Evolutionary conservation across 2,113 vertebrate genomes (phyloP).

Genomic region (Cisticola juncidis): DNA sequence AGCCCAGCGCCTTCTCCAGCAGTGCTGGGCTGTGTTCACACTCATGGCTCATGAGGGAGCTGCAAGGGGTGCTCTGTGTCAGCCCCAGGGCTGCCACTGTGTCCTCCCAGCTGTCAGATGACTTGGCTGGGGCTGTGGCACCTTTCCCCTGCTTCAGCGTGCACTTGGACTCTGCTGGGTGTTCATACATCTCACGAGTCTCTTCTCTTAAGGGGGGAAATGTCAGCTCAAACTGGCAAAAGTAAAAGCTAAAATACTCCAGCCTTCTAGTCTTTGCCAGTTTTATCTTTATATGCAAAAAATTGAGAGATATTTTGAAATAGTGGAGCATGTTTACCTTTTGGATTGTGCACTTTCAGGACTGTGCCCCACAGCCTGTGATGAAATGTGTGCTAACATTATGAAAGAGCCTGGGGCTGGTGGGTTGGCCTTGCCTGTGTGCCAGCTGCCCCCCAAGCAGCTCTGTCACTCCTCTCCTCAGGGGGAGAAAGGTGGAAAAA

Average conservation of each 20-base stretch:
- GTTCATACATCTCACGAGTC: background rate
- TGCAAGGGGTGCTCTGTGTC: background rate
- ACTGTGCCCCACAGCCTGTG: background rate
- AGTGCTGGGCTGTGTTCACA: background rate
- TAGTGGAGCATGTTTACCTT: background rate
- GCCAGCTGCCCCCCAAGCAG: background rate
- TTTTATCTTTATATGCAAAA: background rate
- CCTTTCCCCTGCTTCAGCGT: background rate
- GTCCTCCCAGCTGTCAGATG: background rate
- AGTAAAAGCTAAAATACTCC: background rate
- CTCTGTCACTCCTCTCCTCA: background rate
- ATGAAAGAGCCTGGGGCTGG: background rate
- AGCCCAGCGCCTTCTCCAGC: background rate
- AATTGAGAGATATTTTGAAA: background rate
- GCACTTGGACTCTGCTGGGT: background rate
- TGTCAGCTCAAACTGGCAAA: background rate
- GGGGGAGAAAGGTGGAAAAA: background rate
- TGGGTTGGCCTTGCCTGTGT: background rate
- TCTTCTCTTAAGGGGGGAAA: background rate
- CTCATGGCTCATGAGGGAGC: background rate
- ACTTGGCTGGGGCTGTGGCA: background rate
- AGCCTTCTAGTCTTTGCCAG: background rate
- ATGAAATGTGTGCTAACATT: background rate
- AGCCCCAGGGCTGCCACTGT: rapidly evolving
- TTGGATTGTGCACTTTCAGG: background rate